Evolutionary conservation across 1,140 invertebrate species (phyloP).

Genomic region (Dufourea novaeangliae): DNA sequence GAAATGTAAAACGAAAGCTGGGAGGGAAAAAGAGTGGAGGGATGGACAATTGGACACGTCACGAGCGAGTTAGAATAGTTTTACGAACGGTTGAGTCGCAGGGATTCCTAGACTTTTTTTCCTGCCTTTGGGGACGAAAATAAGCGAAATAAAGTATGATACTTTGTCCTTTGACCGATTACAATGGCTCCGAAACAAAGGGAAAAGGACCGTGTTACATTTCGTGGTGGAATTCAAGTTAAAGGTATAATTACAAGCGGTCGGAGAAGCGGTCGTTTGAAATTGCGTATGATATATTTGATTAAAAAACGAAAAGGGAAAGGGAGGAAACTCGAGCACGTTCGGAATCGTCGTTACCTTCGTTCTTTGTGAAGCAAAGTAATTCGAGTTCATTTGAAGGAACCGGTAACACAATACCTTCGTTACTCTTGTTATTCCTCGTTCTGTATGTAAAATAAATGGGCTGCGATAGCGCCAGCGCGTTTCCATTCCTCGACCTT

Average conservation of each 20-base stretch:
- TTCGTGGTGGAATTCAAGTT: background rate
- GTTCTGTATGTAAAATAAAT: constrained; percentile 26
- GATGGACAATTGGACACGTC: background rate
- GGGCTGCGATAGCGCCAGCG: background rate
- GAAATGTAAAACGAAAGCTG: constrained; percentile 32
- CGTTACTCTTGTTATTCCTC: constrained; percentile 7
- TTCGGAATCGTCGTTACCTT: background rate
- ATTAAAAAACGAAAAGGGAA: background rate
- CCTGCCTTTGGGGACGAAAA: background rate
- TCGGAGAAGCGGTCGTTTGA: background rate
- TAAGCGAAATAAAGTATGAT: background rate
- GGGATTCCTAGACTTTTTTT: background rate
- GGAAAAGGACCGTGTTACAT: constrained; percentile 14
- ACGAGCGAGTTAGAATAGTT: background rate
- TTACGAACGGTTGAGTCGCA: background rate
- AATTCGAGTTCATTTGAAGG: constrained; percentile 19
- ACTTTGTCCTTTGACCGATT: constrained; percentile 36
- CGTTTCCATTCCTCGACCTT: constrained; percentile 1
- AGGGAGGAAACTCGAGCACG: background rate
- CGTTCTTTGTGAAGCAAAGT: background rate
- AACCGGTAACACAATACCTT: background rate
- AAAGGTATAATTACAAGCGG: background rate
- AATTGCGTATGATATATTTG: background rate
- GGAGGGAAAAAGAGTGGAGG: background rate
- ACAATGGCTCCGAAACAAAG: constrained; percentile 13